Evolutionary conservation across 2,888 invertebrate species (phyloP).

Genomic region (Tanypteryx hageni): DNA sequence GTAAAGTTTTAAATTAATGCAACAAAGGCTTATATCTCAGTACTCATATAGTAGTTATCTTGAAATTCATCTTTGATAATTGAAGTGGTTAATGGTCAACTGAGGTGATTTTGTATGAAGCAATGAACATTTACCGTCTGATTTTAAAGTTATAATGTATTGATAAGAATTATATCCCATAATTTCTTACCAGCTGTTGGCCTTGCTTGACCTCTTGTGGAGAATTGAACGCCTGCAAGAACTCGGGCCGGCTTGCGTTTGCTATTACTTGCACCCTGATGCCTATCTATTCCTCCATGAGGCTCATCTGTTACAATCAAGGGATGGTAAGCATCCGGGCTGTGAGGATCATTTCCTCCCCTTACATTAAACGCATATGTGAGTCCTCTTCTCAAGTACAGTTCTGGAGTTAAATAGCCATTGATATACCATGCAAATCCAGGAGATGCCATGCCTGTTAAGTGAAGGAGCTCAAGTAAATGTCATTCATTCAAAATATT

Average conservation of each 20-base stretch:
- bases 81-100: neutral
- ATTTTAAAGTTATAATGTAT: neutral
- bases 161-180: neutral
- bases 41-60: neutral
- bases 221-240: conserved; percentile 87
- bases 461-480: conserved; percentile 6
- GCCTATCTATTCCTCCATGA: conserved; percentile 87
- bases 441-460: conserved; percentile 81
- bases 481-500: conserved; percentile 20
- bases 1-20: conserved; percentile 69
- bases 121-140: neutral
- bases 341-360: conserved; percentile 94
- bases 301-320: conserved; percentile 91
- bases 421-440: conserved; percentile 95
- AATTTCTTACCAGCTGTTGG: conserved; percentile 82
- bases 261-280: conserved; percentile 78
- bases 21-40: neutral
- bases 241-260: conserved; percentile 85
- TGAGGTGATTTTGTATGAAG: neutral
- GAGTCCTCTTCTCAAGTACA: conserved; percentile 90
- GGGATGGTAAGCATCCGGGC: conserved; percentile 91
- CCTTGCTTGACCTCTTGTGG: conserved; percentile 87
- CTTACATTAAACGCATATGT: conserved; percentile 86
- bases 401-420: conserved; percentile 90
- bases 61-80: neutral